Conservation (phyloP, 2,888 invertebrate genomes). For the Aradus depressus region DNA sequence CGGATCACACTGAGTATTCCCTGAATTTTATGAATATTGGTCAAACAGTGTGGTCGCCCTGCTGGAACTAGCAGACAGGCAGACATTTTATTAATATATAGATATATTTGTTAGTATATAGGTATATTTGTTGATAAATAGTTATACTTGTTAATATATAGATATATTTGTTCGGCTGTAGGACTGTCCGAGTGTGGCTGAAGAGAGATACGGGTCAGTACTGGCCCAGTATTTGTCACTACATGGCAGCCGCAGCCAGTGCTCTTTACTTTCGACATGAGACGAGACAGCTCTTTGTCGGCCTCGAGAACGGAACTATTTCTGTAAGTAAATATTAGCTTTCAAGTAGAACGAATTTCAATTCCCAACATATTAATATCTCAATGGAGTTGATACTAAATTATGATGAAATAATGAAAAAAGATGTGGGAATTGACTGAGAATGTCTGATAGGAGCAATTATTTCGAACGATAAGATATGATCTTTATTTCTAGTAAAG, state of each 20-base stretch:
- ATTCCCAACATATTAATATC: neutral
- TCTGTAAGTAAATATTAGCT: slow-evolving; percentile 40
- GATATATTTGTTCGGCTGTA: slow-evolving; percentile 40
- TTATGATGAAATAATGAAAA: too few species aligned
- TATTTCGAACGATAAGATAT: too few species aligned
- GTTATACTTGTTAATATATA: neutral
- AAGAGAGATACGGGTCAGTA: slow-evolving; percentile 96
- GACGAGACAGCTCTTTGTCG: slow-evolving; percentile 82
- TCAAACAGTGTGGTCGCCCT: too few species aligned
- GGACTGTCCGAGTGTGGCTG: slow-evolving; percentile 92
- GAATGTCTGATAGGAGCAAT: too few species aligned
- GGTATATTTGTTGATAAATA: neutral
- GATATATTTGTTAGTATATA: neutral
- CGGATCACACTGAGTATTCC: too few species aligned
- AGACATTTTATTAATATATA: neutral
- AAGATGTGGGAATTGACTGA: too few species aligned
- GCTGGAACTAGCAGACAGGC: too few species aligned
- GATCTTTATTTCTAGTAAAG: too few species aligned
- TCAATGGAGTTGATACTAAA: neutral
- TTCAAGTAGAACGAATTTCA: neutral
- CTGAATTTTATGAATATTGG: too few species aligned
- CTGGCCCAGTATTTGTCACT: slow-evolving; percentile 97
- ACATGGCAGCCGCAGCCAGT: slow-evolving; percentile 87
- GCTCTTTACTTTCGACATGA: slow-evolving; percentile 79
- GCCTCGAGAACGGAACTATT: slow-evolving; percentile 87